These are phyloP conservation scores for Adrianichthys oophorus DNA, from an alignment of 2,797 vertebrate species.

Conservation along the genomic window DNA sequence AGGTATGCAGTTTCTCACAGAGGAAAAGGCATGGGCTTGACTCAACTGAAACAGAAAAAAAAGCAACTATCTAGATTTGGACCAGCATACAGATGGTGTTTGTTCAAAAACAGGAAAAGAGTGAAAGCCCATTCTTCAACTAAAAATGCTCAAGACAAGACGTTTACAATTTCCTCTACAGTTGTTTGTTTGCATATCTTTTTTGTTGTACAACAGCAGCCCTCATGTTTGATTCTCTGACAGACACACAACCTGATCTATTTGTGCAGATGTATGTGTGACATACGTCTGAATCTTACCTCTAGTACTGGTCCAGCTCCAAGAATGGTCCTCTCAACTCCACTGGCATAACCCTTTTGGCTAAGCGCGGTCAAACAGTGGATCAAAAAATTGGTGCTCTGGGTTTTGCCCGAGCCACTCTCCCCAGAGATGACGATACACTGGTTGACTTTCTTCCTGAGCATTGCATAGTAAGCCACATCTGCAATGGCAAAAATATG, in stretches of 20 bases:
- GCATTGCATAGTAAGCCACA: slow-evolving; percentile 97
- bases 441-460: slow-evolving; percentile 91
- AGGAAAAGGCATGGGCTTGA: slow-evolving; percentile 50
- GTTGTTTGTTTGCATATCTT: slow-evolving; percentile 23
- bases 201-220: slow-evolving; percentile 1
- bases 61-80: not conserved
- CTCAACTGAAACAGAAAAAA: slow-evolving; percentile 7
- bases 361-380: slow-evolving; percentile 97
- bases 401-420: slow-evolving; percentile 97
- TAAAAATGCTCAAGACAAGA: slow-evolving; percentile 23
- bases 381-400: slow-evolving; percentile 99
- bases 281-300: slow-evolving; percentile 74
- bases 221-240: slow-evolving; percentile 6
- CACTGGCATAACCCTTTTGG: slow-evolving; percentile 97
- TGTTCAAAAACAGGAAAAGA: slow-evolving; percentile 4
- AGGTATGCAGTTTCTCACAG: slow-evolving; percentile 25
- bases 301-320: slow-evolving; percentile 96
- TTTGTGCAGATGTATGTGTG: slow-evolving; percentile 5
- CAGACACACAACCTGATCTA: slow-evolving; percentile 36
- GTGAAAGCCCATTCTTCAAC: slow-evolving; percentile 13
- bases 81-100: not conserved
- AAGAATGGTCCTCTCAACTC: slow-evolving; percentile 96
- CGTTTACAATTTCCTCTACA: slow-evolving; percentile 49
- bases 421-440: slow-evolving; percentile 99
- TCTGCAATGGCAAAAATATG: slow-evolving; percentile 98